These are phyloP conservation scores for Buathra laborator DNA, from an alignment of 2,888 invertebrate genomes.

Conservation along the genomic window DNA sequence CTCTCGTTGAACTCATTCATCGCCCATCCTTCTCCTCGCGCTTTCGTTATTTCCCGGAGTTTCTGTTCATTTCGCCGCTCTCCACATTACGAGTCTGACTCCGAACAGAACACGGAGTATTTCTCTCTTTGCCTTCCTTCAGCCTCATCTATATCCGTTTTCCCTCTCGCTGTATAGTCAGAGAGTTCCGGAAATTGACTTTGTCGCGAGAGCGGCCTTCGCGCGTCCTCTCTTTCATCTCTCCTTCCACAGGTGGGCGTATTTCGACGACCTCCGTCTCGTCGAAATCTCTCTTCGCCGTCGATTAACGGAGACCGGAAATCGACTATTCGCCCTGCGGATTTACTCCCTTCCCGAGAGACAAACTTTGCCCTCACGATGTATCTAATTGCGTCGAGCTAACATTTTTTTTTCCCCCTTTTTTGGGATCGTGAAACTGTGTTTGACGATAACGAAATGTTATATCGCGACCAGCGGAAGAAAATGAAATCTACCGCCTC, in stretches of 20 bases:
- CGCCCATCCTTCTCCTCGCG: slow-evolving; percentile 21
- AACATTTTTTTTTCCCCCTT: neutral
- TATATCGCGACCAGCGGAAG: neutral
- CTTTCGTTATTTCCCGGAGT: slow-evolving; percentile 19
- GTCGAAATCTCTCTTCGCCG: slow-evolving; percentile 49
- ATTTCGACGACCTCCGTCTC: slow-evolving; percentile 58
- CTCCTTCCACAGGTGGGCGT: slow-evolving; percentile 66
- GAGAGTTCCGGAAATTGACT: slow-evolving; percentile 71
- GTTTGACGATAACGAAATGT: neutral
- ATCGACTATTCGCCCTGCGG: slow-evolving; percentile 54
- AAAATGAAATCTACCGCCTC: neutral
- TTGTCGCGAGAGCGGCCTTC: slow-evolving; percentile 66
- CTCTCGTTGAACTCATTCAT: slow-evolving; percentile 45
- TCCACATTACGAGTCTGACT: neutral
- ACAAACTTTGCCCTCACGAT: neutral
- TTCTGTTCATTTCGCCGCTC: neutral
- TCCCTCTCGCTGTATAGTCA: slow-evolving; percentile 30
- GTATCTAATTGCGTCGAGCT: slow-evolving; percentile 3
- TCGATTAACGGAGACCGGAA: slow-evolving; percentile 62
- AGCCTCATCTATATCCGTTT: slow-evolving; percentile 22
- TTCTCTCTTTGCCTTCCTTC: neutral
- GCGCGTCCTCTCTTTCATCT: slow-evolving; percentile 35
- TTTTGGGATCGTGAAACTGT: neutral
- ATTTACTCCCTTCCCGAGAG: slow-evolving; percentile 20
- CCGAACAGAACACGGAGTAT: neutral